Conservation (phyloP, 2,113 vertebrate genomes). For the Sterna hirundo region DNA sequence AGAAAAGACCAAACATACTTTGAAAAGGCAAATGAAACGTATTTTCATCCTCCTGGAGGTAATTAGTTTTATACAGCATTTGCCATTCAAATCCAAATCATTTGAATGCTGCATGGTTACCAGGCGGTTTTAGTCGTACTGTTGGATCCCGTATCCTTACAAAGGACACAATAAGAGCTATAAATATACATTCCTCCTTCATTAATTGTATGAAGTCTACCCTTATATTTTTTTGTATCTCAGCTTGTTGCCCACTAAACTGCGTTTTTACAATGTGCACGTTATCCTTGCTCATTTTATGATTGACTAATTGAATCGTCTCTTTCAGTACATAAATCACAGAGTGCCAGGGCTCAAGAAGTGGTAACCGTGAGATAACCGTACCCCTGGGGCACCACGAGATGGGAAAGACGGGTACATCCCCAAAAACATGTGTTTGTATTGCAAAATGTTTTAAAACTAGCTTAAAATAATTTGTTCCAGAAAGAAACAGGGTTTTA, state of each 20-base stretch:
- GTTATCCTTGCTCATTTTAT: background rate
- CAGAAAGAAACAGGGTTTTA: background rate
- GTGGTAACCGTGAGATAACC: background rate
- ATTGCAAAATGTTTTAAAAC: background rate
- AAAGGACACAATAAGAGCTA: background rate
- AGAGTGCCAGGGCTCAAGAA: background rate
- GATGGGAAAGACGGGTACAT: accelerated
- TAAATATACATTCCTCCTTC: background rate
- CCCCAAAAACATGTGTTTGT: background rate
- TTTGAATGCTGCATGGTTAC: background rate
- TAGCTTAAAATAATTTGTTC: background rate
- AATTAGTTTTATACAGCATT: background rate
- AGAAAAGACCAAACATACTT: background rate
- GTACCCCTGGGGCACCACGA: background rate
- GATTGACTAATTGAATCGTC: constrained; percentile 20
- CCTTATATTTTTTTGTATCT: background rate
- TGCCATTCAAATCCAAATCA: constrained; percentile 9
- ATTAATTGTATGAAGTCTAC: background rate
- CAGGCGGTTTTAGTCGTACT: background rate
- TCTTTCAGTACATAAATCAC: constrained; percentile 1
- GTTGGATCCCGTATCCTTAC: background rate
- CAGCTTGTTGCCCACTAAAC: constrained; percentile 4
- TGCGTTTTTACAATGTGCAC: background rate
- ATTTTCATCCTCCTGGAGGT: background rate
- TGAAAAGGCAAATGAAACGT: background rate